These are phyloP conservation scores for Odontamblyopus lacepedii DNA, from an alignment of 2,797 vertebrate genomes.

Conservation along the genomic window DNA sequence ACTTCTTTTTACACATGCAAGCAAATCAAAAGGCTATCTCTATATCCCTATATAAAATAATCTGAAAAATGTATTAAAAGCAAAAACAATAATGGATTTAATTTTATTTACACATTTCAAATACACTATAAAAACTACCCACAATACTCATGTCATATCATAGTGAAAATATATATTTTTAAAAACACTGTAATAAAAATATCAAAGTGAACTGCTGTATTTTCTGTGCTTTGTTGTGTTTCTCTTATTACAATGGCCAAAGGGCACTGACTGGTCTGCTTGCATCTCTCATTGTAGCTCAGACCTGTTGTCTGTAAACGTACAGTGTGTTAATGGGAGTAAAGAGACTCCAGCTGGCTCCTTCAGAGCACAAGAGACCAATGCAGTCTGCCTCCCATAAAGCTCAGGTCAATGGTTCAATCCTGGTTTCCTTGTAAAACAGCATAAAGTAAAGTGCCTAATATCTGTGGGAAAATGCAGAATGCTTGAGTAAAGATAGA, in stretches of 20 bases:
- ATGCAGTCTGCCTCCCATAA: slow-evolving; percentile 50
- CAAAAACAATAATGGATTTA: too few relatives aligned
- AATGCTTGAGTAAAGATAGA: not conserved
- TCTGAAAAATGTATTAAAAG: too few relatives aligned
- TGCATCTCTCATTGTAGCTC: slow-evolving; percentile 31
- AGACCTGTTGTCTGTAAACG: slow-evolving; percentile 55
- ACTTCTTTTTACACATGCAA: too few relatives aligned
- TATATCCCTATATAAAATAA: too few relatives aligned
- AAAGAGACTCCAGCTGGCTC: slow-evolving; percentile 70
- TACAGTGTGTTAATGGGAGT: slow-evolving; percentile 55
- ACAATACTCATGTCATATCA: too few relatives aligned
- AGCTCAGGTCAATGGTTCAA: slow-evolving; percentile 58
- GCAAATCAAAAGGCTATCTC: too few relatives aligned
- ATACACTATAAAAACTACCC: too few relatives aligned
- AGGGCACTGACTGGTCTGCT: slow-evolving; percentile 18
- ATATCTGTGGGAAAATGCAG: slow-evolving; percentile 3
- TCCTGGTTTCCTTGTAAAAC: slow-evolving; percentile 39
- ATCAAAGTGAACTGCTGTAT: not conserved
- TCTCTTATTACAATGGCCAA: not conserved
- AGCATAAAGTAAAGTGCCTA: slow-evolving; percentile 34
- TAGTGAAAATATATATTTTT: too few relatives aligned
- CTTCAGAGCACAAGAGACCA: slow-evolving; percentile 46
- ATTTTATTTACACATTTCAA: too few relatives aligned
- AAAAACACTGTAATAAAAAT: too few relatives aligned
- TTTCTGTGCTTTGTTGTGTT: not conserved